Evolutionary conservation across 2,888 invertebrate genomes (phyloP).

Genomic region (Sesia apiformis): DNA sequence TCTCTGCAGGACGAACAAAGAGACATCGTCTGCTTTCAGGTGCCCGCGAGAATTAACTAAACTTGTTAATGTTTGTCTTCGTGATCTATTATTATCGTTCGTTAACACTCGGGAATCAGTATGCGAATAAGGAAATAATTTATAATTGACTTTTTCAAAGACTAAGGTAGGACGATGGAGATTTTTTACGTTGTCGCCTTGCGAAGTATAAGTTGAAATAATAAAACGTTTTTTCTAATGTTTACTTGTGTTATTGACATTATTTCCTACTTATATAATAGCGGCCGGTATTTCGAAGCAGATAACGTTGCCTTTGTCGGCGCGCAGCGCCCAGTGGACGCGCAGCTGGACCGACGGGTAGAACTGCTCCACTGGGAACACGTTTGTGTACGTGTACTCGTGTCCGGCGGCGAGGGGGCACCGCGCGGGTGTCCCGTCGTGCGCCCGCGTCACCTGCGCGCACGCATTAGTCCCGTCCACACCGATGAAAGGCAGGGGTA

Average conservation of each 20-base stretch:
- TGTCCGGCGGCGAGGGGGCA: slow-evolving; percentile 79
- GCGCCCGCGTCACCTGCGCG: slow-evolving; percentile 41
- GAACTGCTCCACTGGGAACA: slow-evolving; percentile 56
- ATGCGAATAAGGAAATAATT: too few species aligned
- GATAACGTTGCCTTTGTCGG: slow-evolving; percentile 54
- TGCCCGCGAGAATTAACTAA: slow-evolving; percentile 75
- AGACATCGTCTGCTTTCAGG: slow-evolving; percentile 78
- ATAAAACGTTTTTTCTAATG: too few species aligned
- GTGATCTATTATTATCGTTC: too few species aligned
- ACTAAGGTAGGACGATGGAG: neutral
- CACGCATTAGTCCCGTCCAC: slow-evolving; percentile 81
- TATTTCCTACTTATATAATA: slow-evolving; percentile 36
- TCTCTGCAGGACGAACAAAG: slow-evolving; percentile 59
- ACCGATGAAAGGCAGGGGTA: slow-evolving; percentile 82
- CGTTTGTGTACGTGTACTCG: slow-evolving; percentile 79
- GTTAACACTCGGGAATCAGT: too few species aligned
- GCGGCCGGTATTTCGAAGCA: slow-evolving; percentile 81
- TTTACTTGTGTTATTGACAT: slow-evolving; percentile 3
- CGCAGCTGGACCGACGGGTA: slow-evolving; percentile 62
- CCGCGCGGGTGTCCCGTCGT: slow-evolving; percentile 65
- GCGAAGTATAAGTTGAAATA: too few species aligned
- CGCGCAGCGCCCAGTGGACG: slow-evolving; percentile 77
- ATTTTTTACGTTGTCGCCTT: too few species aligned
- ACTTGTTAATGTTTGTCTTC: neutral
- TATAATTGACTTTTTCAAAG: slow-evolving; percentile 7